Conservation (phyloP, 2,113 vertebrate genomes). For the Pterocles gutturalis region DNA sequence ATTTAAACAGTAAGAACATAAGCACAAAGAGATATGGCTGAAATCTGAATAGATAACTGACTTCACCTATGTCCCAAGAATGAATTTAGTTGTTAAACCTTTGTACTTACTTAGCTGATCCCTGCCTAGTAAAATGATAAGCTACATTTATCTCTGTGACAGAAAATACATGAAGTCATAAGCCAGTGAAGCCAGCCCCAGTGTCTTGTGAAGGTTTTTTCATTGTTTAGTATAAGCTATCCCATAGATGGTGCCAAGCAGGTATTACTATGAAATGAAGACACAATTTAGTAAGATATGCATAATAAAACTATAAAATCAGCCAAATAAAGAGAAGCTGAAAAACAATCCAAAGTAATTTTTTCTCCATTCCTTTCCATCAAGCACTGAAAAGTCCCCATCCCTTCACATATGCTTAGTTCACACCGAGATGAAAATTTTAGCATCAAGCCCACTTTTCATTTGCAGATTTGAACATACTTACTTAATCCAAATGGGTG, state of each 20-base stretch:
- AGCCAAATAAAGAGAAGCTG: accelerated
- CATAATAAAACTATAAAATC: background rate
- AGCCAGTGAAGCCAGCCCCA: background rate
- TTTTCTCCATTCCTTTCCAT: background rate
- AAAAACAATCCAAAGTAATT: accelerated
- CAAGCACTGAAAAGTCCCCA: background rate
- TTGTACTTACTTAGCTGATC: background rate
- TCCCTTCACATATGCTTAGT: background rate
- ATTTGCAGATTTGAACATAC: background rate
- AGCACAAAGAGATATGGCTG: background rate
- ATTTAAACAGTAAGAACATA: background rate
- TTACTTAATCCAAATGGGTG: background rate
- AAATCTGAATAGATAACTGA: background rate
- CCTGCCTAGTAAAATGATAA: background rate
- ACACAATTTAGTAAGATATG: background rate
- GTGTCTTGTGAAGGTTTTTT: background rate
- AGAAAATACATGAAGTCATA: background rate
- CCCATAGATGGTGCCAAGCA: background rate
- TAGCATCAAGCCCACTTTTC: background rate
- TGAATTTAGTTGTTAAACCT: background rate
- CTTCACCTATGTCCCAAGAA: background rate
- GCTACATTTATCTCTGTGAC: background rate
- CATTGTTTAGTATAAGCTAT: background rate
- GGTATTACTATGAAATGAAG: background rate
- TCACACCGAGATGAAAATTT: background rate